Evolutionary conservation across 2,888 invertebrate species (phyloP), one percentile per base, ranked within the genome.

Genomic region (Ophion slaviceki): DNA sequence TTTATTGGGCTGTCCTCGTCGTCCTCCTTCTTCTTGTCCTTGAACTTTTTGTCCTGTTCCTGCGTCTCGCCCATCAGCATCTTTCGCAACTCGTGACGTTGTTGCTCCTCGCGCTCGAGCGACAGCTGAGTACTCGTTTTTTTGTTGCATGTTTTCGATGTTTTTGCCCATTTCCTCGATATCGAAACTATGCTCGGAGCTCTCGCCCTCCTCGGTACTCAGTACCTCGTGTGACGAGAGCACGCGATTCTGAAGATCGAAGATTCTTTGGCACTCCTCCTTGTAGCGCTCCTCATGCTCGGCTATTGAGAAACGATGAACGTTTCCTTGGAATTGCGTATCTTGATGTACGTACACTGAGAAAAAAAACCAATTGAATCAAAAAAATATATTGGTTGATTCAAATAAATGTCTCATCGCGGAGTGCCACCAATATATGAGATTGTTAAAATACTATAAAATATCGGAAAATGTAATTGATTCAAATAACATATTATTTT

Each of bases 261-360:
- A 99, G 91, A 99, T 98, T 84, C 99, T 95, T 94, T 99, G 99
- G 91, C 99, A 99, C 93, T 99, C 99, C 94, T 99, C 99, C 94
- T 99, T 99, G 93, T 99, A 99, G 87, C 98, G 96, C 94, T 99
- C 99, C 94, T 99, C 99, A 94, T 99, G 99, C 94, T 99, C 99
- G 1, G 99, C 99, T 67, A 99, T 98, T 0, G 99, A 99, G 94
- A 99, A 99, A 84, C 99, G 95, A 94, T 99, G 24, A 24, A 24
- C 24, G 24, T 24, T 24, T 24, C 24, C 24, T 24, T 24, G 24
- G 24, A 24, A 24, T 24, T 24, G 24, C 24, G 24, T 24, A 24
- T 24, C 24, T 24, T 24, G 24, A 24, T 24, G 24, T 24, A 24
- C 24, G 24, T 24, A 24, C 24, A 24, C 24, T 24, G 24, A 24